Base-by-base conservation (phyloP, 2,113 vertebrate genomes). In the Corydoras sp. region DNA sequence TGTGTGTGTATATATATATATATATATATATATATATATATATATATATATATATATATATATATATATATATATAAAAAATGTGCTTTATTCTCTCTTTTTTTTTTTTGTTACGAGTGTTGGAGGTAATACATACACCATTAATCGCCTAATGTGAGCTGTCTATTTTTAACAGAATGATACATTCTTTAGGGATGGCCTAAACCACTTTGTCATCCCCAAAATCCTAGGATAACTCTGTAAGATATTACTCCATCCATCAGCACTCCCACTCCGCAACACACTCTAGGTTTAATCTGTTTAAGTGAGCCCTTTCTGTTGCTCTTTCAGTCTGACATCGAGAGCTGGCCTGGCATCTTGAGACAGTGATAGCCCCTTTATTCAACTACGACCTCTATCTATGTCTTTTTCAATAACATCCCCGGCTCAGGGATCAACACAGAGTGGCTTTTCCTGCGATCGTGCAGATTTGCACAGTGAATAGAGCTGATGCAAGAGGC, bases 281-380 rank as follows among this genome's bases (percentile, higher is more conserved):
- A 79, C 84, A 83, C 74, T 76, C 65, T 49, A 73, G 82, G 78
- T 86, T 86, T 89, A 89, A 90, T 89, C 86, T 86, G 81, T 86
- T 86, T 86, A 88, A 89, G 88, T 89, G 89, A 85, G 81, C 81
- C 82, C 81, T 77, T 80, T 79, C 78, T 79, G 84, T 85, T 24
- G 48, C 83, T 65, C 79, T 58, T 30, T 68, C 73, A 49, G 77
- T 68, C 65, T 88, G 85, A 88, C 87, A 88, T 85, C 88, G 84
- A 87, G 81, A 86, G 80, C 81, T 80, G 82, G 81, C 80, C 76
- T 81, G 85, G 87, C 85, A 87, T 88, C 82, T 84, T 74, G 74
- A 43, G 79, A 81, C 80, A 78, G 83, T 77, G 81, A 85, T 84
- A 81, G 83, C 77, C 78, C 81, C 84, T 79, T 77, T 80, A 80